These are phyloP conservation scores for Peucedramus taeniatus DNA, from an alignment of 2,113 vertebrate species.

Conservation along the genomic window DNA sequence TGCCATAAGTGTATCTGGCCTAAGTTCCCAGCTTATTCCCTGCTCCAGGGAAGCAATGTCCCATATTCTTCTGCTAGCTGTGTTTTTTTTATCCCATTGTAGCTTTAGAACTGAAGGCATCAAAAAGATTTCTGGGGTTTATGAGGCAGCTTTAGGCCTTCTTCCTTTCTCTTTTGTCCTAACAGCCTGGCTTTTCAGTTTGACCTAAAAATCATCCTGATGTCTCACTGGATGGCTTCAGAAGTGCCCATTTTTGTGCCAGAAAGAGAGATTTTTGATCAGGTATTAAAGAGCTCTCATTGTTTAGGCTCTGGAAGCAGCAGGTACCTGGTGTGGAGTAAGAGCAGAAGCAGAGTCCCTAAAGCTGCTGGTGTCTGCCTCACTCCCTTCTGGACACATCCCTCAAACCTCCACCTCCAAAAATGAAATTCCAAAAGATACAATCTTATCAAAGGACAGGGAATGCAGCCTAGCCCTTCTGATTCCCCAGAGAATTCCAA, in stretches of 20 bases:
- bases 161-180: neutral
- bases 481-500: neutral
- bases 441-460: neutral
- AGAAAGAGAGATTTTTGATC: neutral
- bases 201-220: neutral
- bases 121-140: neutral
- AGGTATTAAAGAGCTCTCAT: neutral
- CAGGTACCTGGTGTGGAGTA: neutral
- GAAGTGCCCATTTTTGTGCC: neutral
- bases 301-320: neutral
- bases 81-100: neutral
- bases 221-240: neutral
- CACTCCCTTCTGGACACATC: neutral
- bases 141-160: neutral
- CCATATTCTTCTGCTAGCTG: neutral
- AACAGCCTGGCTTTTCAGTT: neutral
- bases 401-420: neutral
- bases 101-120: neutral
- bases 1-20: neutral
- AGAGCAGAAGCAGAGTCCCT: neutral
- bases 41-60: neutral
- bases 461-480: neutral
- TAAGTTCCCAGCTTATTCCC: neutral
- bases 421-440: neutral
- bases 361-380: neutral